phyloP scores from a whole-genome alignment of 2,797 vertebrate genomes.

The Silurus aristotelis region DNA sequence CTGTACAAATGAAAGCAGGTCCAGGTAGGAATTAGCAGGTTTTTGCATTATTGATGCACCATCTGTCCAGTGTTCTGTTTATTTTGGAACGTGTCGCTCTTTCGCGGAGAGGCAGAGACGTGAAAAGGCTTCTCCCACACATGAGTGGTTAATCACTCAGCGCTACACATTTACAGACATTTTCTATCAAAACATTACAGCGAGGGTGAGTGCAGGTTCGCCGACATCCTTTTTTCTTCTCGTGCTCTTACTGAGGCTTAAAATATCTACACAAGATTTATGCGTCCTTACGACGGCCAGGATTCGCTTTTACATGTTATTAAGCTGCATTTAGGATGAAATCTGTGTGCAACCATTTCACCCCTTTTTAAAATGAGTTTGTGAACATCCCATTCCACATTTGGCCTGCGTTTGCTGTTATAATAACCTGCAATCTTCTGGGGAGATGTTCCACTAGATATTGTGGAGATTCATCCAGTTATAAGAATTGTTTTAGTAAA shows the following conservation, averaged over 20 bases:
- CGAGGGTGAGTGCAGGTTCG: not conserved
- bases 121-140: not conserved
- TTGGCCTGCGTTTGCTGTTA: no score
- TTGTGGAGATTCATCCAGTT: no score
- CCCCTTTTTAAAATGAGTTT: not conserved
- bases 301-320: not conserved
- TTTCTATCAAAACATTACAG: slow-evolving; percentile 16
- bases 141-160: not conserved
- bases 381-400: no score
- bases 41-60: slow-evolving; percentile 72
- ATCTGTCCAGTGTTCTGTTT: slow-evolving; percentile 62
- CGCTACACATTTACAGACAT: not conserved
- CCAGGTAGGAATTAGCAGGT: slow-evolving; percentile 61
- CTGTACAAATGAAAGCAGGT: not conserved
- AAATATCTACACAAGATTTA: slow-evolving; percentile 4
- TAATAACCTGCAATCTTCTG: no score
- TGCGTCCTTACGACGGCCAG: not conserved
- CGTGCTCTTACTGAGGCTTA: not conserved
- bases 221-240: not conserved
- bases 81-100: not conserved
- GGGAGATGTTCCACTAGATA: no score
- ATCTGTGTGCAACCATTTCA: not conserved
- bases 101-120: not conserved
- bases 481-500: no score
- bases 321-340: not conserved